Evolutionary conservation across 2,888 invertebrate species (phyloP).

Genomic region (Loripinus fragilis): DNA sequence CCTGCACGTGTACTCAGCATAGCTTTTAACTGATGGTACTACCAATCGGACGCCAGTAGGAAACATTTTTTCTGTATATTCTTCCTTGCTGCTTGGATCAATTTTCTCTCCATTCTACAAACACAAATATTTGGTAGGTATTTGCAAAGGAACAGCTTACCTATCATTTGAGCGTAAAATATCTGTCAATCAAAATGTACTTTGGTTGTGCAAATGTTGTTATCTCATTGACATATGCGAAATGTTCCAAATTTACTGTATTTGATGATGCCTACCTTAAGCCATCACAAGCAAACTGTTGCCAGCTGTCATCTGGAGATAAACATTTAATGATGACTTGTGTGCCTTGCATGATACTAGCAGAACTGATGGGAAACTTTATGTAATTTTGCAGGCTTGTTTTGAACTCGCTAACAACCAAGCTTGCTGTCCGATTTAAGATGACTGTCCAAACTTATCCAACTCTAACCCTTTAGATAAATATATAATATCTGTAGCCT

Average conservation of each 20-base stretch:
- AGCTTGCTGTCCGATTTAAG: neutral
- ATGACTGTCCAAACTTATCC: too few species aligned
- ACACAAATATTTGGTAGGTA: neutral
- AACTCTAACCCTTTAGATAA: too few species aligned
- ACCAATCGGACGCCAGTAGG: constrained; percentile 76
- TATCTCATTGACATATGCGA: too few species aligned
- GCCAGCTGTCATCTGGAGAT: constrained; percentile 72
- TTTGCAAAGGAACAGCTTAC: too few species aligned
- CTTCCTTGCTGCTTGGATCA: constrained; percentile 37
- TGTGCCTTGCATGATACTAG: constrained; percentile 59
- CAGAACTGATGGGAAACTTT: too few species aligned
- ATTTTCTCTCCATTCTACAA: constrained; percentile 56
- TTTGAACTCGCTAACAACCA: too few species aligned
- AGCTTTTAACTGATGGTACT: constrained; percentile 50
- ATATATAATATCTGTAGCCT: too few species aligned
- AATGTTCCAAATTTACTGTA: too few species aligned
- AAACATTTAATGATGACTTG: constrained; percentile 69
- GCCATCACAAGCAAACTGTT: constrained; percentile 70
- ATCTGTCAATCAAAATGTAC: too few species aligned
- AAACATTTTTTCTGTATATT: constrained; percentile 71
- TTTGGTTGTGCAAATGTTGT: too few species aligned
- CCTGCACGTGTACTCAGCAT: constrained; percentile 73
- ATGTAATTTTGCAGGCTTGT: too few species aligned
- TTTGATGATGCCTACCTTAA: constrained; percentile 41
- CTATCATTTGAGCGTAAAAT: neutral